These are phyloP conservation scores for Eueides isabella DNA, from an alignment of 1,140 invertebrate genomes.

Conservation along the genomic window DNA sequence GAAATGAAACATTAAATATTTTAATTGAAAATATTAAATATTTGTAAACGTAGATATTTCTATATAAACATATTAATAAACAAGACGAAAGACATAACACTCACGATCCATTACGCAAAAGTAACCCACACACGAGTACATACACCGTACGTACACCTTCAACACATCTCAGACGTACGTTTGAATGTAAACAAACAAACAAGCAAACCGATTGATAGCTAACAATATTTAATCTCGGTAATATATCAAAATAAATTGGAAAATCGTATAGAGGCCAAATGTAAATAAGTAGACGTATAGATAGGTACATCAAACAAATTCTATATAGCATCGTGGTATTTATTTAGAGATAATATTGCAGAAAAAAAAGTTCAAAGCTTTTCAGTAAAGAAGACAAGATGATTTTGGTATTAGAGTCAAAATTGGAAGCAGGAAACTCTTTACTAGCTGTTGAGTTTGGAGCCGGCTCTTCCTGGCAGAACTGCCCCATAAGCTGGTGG, in stretches of 20 bases:
- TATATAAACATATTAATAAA: not conserved
- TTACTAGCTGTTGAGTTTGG: no score
- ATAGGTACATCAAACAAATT: not conserved
- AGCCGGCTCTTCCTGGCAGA: no score
- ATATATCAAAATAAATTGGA: constrained; percentile 9
- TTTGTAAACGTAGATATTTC: no score
- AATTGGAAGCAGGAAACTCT: no score
- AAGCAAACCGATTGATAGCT: constrained; percentile 6
- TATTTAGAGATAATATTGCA: not conserved
- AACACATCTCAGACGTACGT: not conserved
- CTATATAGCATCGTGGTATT: not conserved
- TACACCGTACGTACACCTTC: not conserved
- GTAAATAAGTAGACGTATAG: not conserved
- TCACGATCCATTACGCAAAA: not conserved
- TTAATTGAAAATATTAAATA: no score
- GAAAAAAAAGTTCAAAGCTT: not conserved
- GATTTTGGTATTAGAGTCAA: no score
- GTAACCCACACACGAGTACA: not conserved
- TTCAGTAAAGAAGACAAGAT: no score
- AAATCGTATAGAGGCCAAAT: constrained; percentile 2
- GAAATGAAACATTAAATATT: no score
- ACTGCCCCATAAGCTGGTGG: no score
- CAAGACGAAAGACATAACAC: not conserved
- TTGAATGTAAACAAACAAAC: constrained; percentile 4
- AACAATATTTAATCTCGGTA: not conserved